A percentile compares a stretch with the other conserved stretches of the same genome.
phyloP scores from a whole-genome alignment of 2,797 vertebrate genomes.

The Chromobotia macracanthus region DNA sequence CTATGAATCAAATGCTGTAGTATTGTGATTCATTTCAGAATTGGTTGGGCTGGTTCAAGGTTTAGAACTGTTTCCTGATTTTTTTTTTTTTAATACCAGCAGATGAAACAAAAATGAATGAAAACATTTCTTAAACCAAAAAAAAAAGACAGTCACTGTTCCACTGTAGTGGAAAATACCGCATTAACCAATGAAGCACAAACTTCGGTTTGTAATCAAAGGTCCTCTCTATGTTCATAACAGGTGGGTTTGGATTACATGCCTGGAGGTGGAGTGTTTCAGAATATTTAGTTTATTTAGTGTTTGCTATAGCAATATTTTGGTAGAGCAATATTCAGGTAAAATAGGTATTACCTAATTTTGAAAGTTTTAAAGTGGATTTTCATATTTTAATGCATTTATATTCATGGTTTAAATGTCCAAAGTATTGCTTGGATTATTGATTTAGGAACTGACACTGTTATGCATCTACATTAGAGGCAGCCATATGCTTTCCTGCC shows the following conservation, averaged over 20 bases:
- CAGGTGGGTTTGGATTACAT: background rate
- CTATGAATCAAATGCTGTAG: no score
- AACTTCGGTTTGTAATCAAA: background rate
- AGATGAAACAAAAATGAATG: no score
- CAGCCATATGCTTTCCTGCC: constrained; percentile 21
- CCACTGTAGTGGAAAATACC: no score
- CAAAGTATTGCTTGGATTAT: background rate
- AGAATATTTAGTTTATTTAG: background rate
- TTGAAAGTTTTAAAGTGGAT: no score
- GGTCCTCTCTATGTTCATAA: background rate
- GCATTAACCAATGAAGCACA: background rate
- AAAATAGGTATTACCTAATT: background rate
- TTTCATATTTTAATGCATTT: background rate
- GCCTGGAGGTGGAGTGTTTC: background rate
- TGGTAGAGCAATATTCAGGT: background rate
- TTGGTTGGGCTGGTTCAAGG: no score
- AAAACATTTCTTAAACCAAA: background rate
- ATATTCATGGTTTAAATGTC: background rate
- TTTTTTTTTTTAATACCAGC: no score
- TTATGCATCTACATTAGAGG: constrained; percentile 22
- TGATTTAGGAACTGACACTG: constrained; percentile 15
- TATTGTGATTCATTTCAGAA: no score
- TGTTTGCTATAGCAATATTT: background rate
- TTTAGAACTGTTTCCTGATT: no score
- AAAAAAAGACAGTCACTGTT: background rate